These are phyloP conservation scores for Astreopora myriophthalma DNA, from an alignment of 64 coral and sea anemone species.

Conservation along the genomic window DNA sequence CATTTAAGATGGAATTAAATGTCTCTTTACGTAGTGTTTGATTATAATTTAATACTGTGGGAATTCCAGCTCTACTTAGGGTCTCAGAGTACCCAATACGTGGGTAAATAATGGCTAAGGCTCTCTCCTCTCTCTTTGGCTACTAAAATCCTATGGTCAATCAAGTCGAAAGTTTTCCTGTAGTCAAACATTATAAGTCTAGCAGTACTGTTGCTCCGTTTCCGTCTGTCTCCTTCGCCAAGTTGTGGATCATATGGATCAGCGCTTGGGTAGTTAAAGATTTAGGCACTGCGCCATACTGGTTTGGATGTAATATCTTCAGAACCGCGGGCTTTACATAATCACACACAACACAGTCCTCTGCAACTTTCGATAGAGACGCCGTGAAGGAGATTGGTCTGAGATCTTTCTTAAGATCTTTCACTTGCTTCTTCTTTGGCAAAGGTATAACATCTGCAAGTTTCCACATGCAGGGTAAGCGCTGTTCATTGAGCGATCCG, in stretches of 20 bases:
- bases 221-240: too few species aligned
- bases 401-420: conserved; percentile 1
- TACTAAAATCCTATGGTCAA: too few species aligned
- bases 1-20: too few species aligned
- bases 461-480: conserved; percentile 2
- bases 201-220: too few species aligned
- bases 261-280: conserved; percentile 5
- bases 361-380: conserved; percentile 9
- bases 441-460: conserved; percentile 30
- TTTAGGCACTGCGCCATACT: conserved; percentile 28
- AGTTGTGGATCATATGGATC: background rate
- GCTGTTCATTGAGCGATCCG: conserved; percentile 11
- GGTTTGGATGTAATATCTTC: conserved; percentile 19
- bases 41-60: too few species aligned
- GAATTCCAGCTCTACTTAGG: too few species aligned
- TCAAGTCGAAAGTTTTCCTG: too few species aligned
- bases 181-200: too few species aligned
- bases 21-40: too few species aligned
- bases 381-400: background rate
- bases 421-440: conserved; percentile 7
- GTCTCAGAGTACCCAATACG: too few species aligned
- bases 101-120: too few species aligned
- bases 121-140: too few species aligned
- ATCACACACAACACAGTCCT: conserved; percentile 25
- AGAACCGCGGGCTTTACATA: conserved; percentile 39